Evolutionary conservation across 1,140 invertebrate species (phyloP).

Genomic region (Zophobas morio): DNA sequence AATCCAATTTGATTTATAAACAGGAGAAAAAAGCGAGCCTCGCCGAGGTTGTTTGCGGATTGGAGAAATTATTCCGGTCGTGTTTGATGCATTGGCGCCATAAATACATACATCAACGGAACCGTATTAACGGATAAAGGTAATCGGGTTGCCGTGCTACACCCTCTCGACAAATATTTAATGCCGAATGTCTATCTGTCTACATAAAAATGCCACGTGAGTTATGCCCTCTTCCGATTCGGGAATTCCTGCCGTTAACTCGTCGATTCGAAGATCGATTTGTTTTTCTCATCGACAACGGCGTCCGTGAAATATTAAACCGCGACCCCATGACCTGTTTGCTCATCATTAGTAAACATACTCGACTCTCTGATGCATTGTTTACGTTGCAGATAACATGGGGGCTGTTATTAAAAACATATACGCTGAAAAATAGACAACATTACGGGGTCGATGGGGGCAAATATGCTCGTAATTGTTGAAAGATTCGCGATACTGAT

Average conservation of each 20-base stretch:
- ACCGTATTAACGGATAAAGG: constrained; percentile 49
- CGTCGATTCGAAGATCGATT: constrained; percentile 10
- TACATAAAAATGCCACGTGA: constrained; percentile 21
- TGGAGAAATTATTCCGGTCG: constrained; percentile 57
- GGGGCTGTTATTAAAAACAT: constrained; percentile 1
- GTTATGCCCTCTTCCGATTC: constrained; percentile 30
- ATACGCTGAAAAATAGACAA: constrained; percentile 4
- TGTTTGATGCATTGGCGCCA: constrained; percentile 58
- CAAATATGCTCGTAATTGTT: constrained; percentile 9
- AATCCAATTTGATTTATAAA: constrained; percentile 63
- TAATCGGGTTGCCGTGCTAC: constrained; percentile 48
- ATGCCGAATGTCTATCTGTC: constrained; percentile 22
- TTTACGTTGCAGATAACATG: constrained; percentile 15
- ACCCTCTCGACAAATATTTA: constrained; percentile 52
- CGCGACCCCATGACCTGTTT: constrained; percentile 27
- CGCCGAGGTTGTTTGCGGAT: constrained; percentile 55
- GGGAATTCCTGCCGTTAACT: constrained; percentile 9
- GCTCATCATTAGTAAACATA: constrained; percentile 36
- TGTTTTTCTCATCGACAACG: constrained; percentile 30
- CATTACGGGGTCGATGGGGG: neutral
- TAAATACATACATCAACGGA: constrained; percentile 60
- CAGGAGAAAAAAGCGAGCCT: constrained; percentile 53
- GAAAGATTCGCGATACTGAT: constrained; percentile 2
- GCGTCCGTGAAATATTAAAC: constrained; percentile 27
- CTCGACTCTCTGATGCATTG: constrained; percentile 19